phyloP scores from a whole-genome alignment of 2,888 invertebrate genomes.

The Druceiella hillmani region DNA sequence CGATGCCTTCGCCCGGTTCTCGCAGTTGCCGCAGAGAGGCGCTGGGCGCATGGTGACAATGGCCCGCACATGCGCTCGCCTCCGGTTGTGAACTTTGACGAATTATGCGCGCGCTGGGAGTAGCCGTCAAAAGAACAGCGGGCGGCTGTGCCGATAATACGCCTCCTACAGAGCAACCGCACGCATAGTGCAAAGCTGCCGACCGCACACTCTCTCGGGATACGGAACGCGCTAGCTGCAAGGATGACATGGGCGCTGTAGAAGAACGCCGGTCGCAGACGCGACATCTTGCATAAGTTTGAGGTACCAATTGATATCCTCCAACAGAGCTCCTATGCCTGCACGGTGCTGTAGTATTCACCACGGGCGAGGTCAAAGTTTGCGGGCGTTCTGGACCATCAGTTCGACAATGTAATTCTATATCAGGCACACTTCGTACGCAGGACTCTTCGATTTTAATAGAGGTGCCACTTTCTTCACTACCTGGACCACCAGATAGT shows the following conservation, averaged over 20 bases:
- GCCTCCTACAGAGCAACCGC: constrained; percentile 50
- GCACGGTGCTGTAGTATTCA: constrained; percentile 48
- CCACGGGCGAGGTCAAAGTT: constrained; percentile 50
- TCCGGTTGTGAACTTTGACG: constrained; percentile 86
- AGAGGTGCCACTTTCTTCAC: constrained; percentile 66
- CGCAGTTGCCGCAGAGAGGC: constrained; percentile 82
- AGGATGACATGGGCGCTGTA: constrained; percentile 68
- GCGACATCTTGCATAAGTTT: constrained; percentile 58
- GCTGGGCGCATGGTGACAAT: constrained; percentile 70
- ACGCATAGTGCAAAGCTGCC: constrained; percentile 61
- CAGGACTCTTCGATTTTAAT: constrained; percentile 60
- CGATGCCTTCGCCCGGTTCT: constrained; percentile 81
- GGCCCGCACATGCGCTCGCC: constrained; percentile 60
- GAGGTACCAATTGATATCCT: constrained; percentile 62
- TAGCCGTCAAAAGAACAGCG: constrained; percentile 65
- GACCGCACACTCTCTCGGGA: constrained; percentile 78
- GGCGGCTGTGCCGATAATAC: constrained; percentile 62
- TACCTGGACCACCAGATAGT: constrained; percentile 67
- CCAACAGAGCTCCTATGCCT: constrained; percentile 59
- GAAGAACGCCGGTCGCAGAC: constrained; percentile 76
- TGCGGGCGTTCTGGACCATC: constrained; percentile 49
- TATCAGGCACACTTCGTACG: constrained; percentile 74
- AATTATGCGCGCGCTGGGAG: constrained; percentile 71
- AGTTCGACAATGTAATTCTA: constrained; percentile 70
- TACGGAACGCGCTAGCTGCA: constrained; percentile 77